Evolutionary conservation across 53 echinoderm and acorn worm genomes (phyloP).

Genomic region (Henricia sp.): DNA sequence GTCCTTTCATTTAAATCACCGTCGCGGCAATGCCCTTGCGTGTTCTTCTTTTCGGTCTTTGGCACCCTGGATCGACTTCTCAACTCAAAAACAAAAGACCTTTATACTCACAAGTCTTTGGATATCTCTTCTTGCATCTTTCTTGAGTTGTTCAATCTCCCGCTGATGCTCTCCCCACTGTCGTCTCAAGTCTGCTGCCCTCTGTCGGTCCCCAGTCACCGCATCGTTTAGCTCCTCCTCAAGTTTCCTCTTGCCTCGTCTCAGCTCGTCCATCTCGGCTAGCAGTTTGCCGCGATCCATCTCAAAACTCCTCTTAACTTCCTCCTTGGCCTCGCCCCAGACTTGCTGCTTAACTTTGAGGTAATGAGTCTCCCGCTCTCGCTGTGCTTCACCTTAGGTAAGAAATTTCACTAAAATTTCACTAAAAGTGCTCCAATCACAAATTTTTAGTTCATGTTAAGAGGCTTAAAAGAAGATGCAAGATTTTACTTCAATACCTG

Average conservation of each 20-base stretch:
- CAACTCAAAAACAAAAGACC: too few relatives aligned
- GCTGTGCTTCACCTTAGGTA: constrained; percentile 20
- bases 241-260: constrained; percentile 65
- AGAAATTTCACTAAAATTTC: too few relatives aligned
- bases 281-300: constrained; percentile 70
- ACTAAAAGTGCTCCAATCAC: too few relatives aligned
- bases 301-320: constrained; percentile 74
- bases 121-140: constrained; percentile 92
- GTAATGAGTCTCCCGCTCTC: constrained; percentile 37
- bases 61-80: too few relatives aligned
- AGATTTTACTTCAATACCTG: too few relatives aligned
- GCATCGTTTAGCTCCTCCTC: constrained; percentile 71
- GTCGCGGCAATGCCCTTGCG: too few relatives aligned
- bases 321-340: constrained; percentile 71
- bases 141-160: constrained; percentile 83
- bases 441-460: too few relatives aligned
- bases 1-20: too few relatives aligned
- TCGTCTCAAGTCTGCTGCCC: constrained; percentile 68
- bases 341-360: constrained; percentile 72
- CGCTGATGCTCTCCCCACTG: constrained; percentile 79
- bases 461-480: too few relatives aligned
- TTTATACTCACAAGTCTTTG: constrained; percentile 75
- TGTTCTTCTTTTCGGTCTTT: too few relatives aligned
- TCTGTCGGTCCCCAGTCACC: constrained; percentile 65
- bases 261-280: constrained; percentile 81